Percentiles rank a stretch among this genome's conserved stretches.
phyloP scores from a whole-genome alignment of 2,888 invertebrate genomes.

The Tubiluchus corallicola region DNA sequence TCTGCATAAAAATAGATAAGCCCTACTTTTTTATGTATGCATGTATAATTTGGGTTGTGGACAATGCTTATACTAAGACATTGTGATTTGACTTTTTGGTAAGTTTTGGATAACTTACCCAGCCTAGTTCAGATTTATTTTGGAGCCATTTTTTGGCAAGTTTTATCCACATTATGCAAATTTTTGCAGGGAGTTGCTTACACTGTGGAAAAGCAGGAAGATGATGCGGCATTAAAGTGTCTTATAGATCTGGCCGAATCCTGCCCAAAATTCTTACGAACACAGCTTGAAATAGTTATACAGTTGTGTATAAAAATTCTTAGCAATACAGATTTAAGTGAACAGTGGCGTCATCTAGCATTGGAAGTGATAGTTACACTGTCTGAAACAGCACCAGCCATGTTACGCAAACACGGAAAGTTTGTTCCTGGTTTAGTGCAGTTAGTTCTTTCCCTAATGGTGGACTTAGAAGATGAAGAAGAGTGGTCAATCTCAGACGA shows the following conservation, averaged over 20 bases:
- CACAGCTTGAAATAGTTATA: constrained; percentile 66
- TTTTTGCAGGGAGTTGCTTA: constrained; percentile 45
- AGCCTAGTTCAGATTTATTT: neutral
- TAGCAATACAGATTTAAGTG: constrained; percentile 26
- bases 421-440: constrained; percentile 44
- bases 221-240: constrained; percentile 63
- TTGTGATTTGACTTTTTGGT: no score
- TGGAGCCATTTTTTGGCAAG: neutral
- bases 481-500: constrained; percentile 65
- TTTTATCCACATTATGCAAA: no score
- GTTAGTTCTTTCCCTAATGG: constrained; percentile 49
- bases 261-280: constrained; percentile 73
- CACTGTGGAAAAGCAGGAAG: constrained; percentile 61
- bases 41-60: no score
- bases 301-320: constrained; percentile 57
- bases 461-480: constrained; percentile 76
- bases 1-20: no score
- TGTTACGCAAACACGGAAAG: constrained; percentile 80
- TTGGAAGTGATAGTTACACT: constrained; percentile 67
- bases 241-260: constrained; percentile 84
- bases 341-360: constrained; percentile 64
- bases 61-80: no score
- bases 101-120: no score
- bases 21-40: no score
- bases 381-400: constrained; percentile 84